These are phyloP conservation scores for Lampris incognitus DNA, from an alignment of 2,113 vertebrate species.

Conservation along the genomic window DNA sequence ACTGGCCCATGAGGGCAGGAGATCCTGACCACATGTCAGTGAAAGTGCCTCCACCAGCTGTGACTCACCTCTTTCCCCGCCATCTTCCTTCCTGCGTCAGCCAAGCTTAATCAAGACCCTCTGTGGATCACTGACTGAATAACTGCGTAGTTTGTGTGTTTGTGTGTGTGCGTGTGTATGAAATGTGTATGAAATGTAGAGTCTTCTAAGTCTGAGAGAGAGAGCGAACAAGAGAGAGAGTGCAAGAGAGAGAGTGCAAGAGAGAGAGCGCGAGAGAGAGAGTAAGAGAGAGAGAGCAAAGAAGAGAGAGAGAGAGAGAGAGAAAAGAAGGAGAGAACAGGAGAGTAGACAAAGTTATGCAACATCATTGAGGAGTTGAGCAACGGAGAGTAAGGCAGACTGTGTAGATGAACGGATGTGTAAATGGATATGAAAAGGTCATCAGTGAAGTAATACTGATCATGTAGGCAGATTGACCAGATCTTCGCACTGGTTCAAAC, in stretches of 20 bases:
- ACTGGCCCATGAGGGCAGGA: too few species aligned
- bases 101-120: constrained; percentile 4
- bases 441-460: neutral
- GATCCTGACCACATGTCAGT: constrained; percentile 9
- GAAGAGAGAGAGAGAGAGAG: too few species aligned
- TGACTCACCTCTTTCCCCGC: constrained; percentile 32
- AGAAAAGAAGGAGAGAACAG: neutral
- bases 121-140: constrained; percentile 5
- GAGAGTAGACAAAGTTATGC: constrained; percentile 16
- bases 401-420: too few species aligned
- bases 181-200: neutral
- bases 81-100: constrained; percentile 32
- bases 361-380: constrained; percentile 12
- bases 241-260: neutral
- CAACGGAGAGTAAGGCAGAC: neutral
- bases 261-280: neutral
- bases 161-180: neutral
- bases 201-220: neutral
- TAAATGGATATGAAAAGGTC: too few species aligned
- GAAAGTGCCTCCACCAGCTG: constrained; percentile 30
- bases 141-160: too few species aligned
- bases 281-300: neutral
- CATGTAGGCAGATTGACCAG: too few species aligned
- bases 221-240: too few species aligned
- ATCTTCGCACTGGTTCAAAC: too few species aligned